Evolutionary conservation across 2,888 invertebrate species (phyloP), one percentile per base, ranked within the genome.

Genomic region (Strigamia maritima): DNA sequence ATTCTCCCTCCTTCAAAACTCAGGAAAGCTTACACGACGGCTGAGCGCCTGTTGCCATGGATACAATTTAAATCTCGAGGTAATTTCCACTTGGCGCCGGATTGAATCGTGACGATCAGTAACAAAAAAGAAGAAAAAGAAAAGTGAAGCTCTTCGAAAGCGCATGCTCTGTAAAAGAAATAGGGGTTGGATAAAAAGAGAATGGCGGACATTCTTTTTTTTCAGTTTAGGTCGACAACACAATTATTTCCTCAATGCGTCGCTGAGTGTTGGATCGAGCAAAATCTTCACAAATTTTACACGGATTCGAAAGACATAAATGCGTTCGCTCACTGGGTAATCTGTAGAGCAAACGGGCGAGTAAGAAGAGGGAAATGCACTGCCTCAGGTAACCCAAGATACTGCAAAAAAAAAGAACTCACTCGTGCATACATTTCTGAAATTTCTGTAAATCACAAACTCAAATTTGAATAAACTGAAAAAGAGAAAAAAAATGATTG

Each of bases 21-120:
- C 60, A 19, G 24, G 19, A 60, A 60, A 60, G 60, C 60, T 60
- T 60, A 60, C 60, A 60, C 60, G 60, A 60, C 19, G 60, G 60
- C 60, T 60, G 60, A 60, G 60, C 60, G 60, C 60, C 60, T 60
- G 60, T 60, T 60, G 60, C 60, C 60, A 60, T 60, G 60, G 60
- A 60, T 60, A 60, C 60, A 60, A 60, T 60, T 60, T 60, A 60
- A 60, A 60, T 60, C 60, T 60, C 60, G 60, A 60, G 60, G 60
- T 60, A 60, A 60, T 60, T 60, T 60, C 60, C 60, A 60, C 60
- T 60, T 60, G 60, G 60, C 60, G 19, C 60, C 60, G 60, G 60
- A 60, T 60, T 60, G 60, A 60, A 60, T 60, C 60, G 60, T 60
- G 22, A 60, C 60, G 60, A 60, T 60, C 60, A 19, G n/a, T n/a